A percentile compares a stretch with the other conserved stretches of the same genome.
These are phyloP conservation scores for Hepsetus odoe DNA, from an alignment of 2,113 vertebrate species.

Conservation along the genomic window DNA sequence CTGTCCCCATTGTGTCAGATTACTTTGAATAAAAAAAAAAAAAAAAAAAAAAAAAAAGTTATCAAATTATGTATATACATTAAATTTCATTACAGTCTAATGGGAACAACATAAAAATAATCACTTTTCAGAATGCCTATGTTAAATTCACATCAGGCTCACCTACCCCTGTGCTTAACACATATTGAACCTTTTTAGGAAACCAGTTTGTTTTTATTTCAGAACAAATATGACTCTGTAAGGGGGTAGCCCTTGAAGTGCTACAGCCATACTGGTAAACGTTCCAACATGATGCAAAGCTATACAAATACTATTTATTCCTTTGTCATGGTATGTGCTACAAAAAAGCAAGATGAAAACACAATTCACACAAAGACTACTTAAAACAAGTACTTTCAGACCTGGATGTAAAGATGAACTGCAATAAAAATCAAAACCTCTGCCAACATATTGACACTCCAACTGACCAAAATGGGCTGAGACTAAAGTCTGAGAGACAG, in stretches of 20 bases:
- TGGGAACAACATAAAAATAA: slow-evolving; percentile 20
- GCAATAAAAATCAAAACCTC: slow-evolving; percentile 34
- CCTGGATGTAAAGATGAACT: slow-evolving; percentile 33
- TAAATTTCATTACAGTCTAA: slow-evolving; percentile 12
- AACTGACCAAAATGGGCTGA: slow-evolving; percentile 22
- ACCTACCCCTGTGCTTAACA: slow-evolving; percentile 18
- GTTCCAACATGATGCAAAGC: slow-evolving; percentile 17
- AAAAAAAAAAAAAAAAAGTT: slow-evolving; percentile 1
- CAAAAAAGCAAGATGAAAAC: slow-evolving; percentile 43
- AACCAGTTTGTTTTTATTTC: slow-evolving; percentile 19
- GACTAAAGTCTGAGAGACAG: slow-evolving; percentile 46
- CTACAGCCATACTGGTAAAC: slow-evolving; percentile 9
- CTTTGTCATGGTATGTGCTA: slow-evolving; percentile 24
- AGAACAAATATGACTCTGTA: slow-evolving; percentile 14
- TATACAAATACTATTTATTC: slow-evolving; percentile 21
- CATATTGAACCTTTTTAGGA: slow-evolving; percentile 3
- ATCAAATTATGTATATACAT: slow-evolving; percentile 29
- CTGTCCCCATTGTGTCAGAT: slow-evolving; percentile 16
- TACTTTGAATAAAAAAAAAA: too few species aligned
- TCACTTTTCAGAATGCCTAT: slow-evolving; percentile 11
- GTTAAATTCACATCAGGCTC: slow-evolving; percentile 5
- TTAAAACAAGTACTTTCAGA: slow-evolving; percentile 44
- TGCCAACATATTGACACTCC: slow-evolving; percentile 23
- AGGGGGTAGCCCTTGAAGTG: background rate
- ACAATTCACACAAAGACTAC: slow-evolving; percentile 45